phyloP scores from a whole-genome alignment of 2,888 invertebrate species.

The Acanthoscelides obtectus region DNA sequence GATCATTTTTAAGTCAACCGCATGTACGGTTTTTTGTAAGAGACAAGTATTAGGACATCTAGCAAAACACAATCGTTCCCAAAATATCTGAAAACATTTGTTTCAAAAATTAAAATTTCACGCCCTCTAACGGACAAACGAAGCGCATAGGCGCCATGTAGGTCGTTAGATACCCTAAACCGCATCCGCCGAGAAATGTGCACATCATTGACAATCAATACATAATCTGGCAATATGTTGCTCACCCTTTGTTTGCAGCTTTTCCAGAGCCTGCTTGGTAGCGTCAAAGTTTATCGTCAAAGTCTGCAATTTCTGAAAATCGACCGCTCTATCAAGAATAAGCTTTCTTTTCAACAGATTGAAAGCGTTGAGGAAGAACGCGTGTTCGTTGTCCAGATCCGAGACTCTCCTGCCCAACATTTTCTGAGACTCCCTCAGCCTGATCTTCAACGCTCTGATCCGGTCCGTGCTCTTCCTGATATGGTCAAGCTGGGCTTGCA shows the following conservation, averaged over 20 bases:
- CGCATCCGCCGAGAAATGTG: no score
- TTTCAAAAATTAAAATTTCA: no score
- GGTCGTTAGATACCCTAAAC: no score
- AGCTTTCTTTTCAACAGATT: slow-evolving; percentile 51
- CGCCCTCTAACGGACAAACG: no score
- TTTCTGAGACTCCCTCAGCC: slow-evolving; percentile 23
- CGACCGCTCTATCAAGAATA: slow-evolving; percentile 49
- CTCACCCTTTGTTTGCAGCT: slow-evolving; percentile 52
- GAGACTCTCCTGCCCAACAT: slow-evolving; percentile 20
- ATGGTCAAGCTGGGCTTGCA: slow-evolving; percentile 28
- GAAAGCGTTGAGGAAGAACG: slow-evolving; percentile 38
- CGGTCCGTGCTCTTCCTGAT: slow-evolving; percentile 25
- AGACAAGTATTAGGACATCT: no score
- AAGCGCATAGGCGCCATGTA: no score
- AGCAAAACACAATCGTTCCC: no score
- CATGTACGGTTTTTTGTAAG: no score
- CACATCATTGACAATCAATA: no score
- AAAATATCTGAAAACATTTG: no score
- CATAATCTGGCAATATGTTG: background rate
- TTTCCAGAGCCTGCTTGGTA: slow-evolving; percentile 53
- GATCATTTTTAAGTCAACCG: no score
- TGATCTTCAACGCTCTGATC: slow-evolving; percentile 32
- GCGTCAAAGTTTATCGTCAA: slow-evolving; percentile 61
- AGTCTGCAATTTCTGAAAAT: slow-evolving; percentile 53
- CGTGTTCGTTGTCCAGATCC: slow-evolving; percentile 40